phyloP scores from a whole-genome alignment of 2,797 vertebrate species.

The Helicolenus hilgendorfi region DNA sequence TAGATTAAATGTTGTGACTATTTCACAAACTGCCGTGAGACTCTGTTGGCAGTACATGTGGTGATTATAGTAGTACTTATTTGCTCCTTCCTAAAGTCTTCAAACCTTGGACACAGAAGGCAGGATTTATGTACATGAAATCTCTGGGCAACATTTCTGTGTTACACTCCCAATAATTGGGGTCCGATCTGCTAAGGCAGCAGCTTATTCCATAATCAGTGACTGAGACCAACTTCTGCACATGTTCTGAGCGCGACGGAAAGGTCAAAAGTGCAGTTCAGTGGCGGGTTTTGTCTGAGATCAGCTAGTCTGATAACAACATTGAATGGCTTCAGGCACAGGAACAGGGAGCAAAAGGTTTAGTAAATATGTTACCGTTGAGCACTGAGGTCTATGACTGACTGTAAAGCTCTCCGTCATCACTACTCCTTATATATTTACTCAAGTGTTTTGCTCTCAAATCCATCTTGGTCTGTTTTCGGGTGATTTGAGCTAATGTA shows the following conservation, averaged over 20 bases:
- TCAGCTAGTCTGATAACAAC: neutral
- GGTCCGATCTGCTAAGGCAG: neutral
- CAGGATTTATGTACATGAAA: neutral
- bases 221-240: neutral
- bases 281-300: neutral
- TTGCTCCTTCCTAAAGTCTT: neutral
- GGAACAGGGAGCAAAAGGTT: conserved; percentile 1
- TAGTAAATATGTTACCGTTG: neutral
- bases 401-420: neutral
- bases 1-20: neutral
- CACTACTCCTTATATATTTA: neutral
- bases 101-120: neutral
- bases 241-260: neutral
- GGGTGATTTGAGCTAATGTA: neutral
- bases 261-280: conserved; percentile 18
- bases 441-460: neutral
- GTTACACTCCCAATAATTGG: neutral
- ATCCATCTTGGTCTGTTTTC: neutral
- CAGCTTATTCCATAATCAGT: conserved; percentile 8
- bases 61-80: neutral
- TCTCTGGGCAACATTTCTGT: neutral
- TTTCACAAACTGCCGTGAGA: neutral
- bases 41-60: neutral
- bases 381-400: neutral
- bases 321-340: neutral